Evolutionary conservation across 92 coral and sea anemone species (phyloP).

Genomic region (Zoanthus gigantus): DNA sequence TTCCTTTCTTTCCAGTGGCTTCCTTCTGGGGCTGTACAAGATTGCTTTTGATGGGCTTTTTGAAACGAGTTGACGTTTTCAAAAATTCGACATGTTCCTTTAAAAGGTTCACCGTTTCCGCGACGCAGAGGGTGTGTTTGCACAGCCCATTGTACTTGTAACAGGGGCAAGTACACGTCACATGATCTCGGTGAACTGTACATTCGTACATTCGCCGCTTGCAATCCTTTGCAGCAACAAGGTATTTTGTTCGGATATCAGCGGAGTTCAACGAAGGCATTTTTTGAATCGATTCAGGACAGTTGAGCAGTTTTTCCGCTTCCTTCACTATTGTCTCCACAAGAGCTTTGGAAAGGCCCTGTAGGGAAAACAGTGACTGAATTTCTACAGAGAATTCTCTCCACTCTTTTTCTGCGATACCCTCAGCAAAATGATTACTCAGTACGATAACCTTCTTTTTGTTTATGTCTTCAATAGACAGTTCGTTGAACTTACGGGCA

Average conservation of each 20-base stretch:
- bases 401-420: background rate
- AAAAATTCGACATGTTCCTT: background rate
- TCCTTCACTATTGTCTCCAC: constrained; percentile 25
- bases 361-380: constrained; percentile 29
- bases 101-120: constrained; percentile 4
- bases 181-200: background rate
- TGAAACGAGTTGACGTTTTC: background rate
- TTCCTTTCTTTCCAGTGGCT: constrained; percentile 64
- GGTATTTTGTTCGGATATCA: background rate
- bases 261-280: background rate
- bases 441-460: constrained; percentile 42
- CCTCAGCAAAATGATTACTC: constrained; percentile 7
- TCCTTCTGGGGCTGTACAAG: constrained; percentile 26
- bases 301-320: constrained; percentile 12
- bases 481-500: constrained; percentile 36
- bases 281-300: background rate
- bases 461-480: constrained; percentile 50
- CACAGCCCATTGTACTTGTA: constrained; percentile 19
- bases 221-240: constrained; percentile 28
- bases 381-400: constrained; percentile 48
- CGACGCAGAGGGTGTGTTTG: constrained; percentile 19
- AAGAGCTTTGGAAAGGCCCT: constrained; percentile 26
- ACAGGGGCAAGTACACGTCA: constrained; percentile 6
- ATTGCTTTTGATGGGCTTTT: background rate
- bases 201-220: constrained; percentile 15